Base-by-base conservation (phyloP, 2,113 vertebrate genomes). In the Tragelaphus strepsiceros region DNA sequence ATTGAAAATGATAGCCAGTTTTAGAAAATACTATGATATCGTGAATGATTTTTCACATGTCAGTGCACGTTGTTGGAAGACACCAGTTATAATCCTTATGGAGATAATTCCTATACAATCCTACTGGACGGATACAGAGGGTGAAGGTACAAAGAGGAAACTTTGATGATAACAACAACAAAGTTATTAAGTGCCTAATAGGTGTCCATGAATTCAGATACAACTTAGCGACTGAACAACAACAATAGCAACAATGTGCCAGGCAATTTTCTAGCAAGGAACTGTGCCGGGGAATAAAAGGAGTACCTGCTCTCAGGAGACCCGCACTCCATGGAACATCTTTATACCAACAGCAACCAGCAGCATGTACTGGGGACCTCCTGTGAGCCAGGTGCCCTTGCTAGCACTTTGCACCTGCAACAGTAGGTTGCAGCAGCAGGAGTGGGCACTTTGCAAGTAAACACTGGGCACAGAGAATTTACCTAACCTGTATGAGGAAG, bases 1-100 rank as follows among this genome's bases (percentile, higher is more conserved):
- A 71, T 9, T 87, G 61, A 90, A 96, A 91, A 61, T 74, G 54
- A 62, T n/a, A 58, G 62, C 88, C 32, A 54, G 53, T 94, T 90
- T 90, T 81, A 88, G 39, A 90, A 84, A 96, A 87, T 56, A 81
- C 10, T 14, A 9, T 59, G 83, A n/a, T 30, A 64, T 82, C 24
- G 8, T 93, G 88, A 96, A 78, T 83, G 61, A 91, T 11, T 35
- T 56, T 93, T 30, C 39, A 77, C 39, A 32, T 24, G 28, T 49
- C 26, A 51, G 21, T 8, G 7, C 15, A 35, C 24, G 1, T 10
- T 21, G 35, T 90, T 19, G 85, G 86, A 95, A 93, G 89, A 56
- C 35, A 56, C 7, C 26, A 4, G 32, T 51, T 35, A 7, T 16
- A 91, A 83, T 61, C 3, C 3, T 88, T 53, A 91, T 62, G 64